Evolutionary conservation across 2,113 vertebrate species (phyloP).

Genomic region (Taurulus bubalis): DNA sequence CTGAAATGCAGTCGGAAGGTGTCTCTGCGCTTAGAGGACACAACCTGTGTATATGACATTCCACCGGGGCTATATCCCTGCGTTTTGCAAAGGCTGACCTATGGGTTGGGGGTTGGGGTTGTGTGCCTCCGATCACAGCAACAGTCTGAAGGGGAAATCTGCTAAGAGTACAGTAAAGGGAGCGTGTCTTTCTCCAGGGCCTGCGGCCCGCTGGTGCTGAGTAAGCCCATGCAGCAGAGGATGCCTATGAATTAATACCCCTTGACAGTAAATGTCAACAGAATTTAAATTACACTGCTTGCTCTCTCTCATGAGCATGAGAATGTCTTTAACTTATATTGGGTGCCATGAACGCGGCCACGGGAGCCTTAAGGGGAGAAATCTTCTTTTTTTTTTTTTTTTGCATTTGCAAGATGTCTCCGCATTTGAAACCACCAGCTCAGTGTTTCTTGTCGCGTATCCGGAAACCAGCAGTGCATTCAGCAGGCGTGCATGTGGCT

Average conservation of each 20-base stretch:
- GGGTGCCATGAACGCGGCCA: constrained; percentile 77
- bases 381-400: constrained; percentile 49
- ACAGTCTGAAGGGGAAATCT: constrained; percentile 70
- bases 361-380: constrained; percentile 58
- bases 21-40: constrained; percentile 69
- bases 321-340: constrained; percentile 84
- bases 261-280: constrained; percentile 89
- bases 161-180: constrained; percentile 75
- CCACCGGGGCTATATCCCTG: constrained; percentile 68
- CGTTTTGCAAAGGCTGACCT: constrained; percentile 68
- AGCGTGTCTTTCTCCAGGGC: constrained; percentile 75
- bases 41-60: constrained; percentile 80
- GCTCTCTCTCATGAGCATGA: constrained; percentile 80
- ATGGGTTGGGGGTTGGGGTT: constrained; percentile 54
- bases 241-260: constrained; percentile 82
- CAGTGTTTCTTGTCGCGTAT: constrained; percentile 62
- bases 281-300: constrained; percentile 85
- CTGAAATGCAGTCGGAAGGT: constrained; percentile 68
- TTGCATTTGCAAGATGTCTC: constrained; percentile 77
- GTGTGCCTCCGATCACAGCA: constrained; percentile 67
- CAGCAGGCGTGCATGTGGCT: constrained; percentile 71
- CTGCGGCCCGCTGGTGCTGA: constrained; percentile 82
- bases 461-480: constrained; percentile 72
- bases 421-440: constrained; percentile 76
- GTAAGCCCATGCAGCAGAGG: constrained; percentile 81